Conservation (phyloP, 2,888 invertebrate species). For the Rugalucina vietnamica region DNA sequence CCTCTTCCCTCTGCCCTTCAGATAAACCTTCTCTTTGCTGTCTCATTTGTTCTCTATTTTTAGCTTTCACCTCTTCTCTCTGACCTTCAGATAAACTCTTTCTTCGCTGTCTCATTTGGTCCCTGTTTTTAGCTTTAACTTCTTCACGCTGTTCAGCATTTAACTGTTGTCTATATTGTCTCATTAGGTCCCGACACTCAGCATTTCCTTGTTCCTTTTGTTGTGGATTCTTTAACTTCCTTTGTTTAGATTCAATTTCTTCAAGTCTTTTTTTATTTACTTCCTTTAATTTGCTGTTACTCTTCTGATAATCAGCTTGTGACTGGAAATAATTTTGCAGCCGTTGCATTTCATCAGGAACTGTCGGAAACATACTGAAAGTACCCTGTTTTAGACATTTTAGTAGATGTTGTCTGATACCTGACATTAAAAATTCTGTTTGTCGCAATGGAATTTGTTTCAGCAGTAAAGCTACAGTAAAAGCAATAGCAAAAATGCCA, state of each 20-base stretch:
- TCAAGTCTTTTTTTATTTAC: neutral
- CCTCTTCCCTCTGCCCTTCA: neutral
- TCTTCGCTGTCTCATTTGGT: neutral
- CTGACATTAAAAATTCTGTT: neutral
- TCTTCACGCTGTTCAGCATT: neutral
- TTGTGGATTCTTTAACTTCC: neutral
- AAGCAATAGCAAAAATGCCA: constrained; percentile 27
- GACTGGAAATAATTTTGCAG: neutral
- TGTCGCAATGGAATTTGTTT: neutral
- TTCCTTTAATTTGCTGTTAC: neutral
- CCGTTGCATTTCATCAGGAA: neutral
- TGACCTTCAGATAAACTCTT: neutral
- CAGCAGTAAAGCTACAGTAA: neutral
- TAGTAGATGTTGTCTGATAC: neutral
- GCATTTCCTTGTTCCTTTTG: neutral
- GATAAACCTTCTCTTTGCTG: neutral
- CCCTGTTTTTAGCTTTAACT: neutral
- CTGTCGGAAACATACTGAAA: neutral
- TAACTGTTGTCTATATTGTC: neutral
- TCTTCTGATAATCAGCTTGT: neutral
- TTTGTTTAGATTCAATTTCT: neutral
- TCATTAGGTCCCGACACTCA: neutral
- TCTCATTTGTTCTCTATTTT: neutral
- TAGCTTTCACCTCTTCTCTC: neutral
- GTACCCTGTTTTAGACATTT: neutral